Evolutionary conservation across 2,797 vertebrate genomes (phyloP).

Genomic region (Silurus aristotelis): DNA sequence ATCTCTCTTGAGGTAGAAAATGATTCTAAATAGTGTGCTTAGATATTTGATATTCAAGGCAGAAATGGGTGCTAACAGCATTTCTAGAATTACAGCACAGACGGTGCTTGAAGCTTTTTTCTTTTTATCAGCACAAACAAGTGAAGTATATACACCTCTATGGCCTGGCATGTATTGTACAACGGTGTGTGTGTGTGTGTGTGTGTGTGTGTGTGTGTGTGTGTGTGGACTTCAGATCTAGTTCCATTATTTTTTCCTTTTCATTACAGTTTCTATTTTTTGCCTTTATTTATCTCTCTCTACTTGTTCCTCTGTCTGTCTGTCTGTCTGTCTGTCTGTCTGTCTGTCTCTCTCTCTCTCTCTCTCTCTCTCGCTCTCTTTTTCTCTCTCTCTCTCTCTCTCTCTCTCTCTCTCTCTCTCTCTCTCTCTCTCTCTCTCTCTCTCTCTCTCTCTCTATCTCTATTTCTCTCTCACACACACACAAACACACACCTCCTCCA

Average conservation of each 20-base stretch:
- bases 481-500: constrained; percentile 19
- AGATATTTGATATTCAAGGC: not conserved
- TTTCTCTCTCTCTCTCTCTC: constrained; percentile 43
- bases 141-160: not conserved
- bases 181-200: no score
- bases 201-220: constrained; percentile 8
- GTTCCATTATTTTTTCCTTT: not conserved
- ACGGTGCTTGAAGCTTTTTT: not conserved
- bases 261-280: constrained; percentile 20
- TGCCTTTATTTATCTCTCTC: constrained; percentile 37
- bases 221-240: not conserved
- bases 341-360: constrained; percentile 42
- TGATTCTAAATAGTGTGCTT: not conserved
- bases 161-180: not conserved
- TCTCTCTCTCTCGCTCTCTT: constrained; percentile 35
- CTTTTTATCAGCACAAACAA: not conserved
- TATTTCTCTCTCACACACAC: constrained; percentile 32
- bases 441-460: constrained; percentile 44
- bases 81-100: not conserved
- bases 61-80: not conserved
- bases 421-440: constrained; percentile 44
- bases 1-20: not conserved
- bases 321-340: constrained; percentile 2
- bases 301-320: not conserved
- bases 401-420: constrained; percentile 42